Evolutionary conservation across 2,797 vertebrate genomes (phyloP).

Genomic region (Masticophis lateralis): DNA sequence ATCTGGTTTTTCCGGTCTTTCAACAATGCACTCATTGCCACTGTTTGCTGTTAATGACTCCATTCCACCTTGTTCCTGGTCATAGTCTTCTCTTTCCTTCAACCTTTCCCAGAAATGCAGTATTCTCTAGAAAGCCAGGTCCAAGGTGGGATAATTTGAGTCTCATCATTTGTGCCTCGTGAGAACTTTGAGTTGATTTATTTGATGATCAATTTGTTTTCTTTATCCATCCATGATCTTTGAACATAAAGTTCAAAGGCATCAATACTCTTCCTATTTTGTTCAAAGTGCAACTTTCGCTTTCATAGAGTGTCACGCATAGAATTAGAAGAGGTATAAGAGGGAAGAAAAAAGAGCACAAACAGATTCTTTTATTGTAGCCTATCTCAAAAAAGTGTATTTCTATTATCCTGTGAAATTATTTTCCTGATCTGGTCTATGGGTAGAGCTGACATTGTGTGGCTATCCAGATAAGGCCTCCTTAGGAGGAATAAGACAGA

Average conservation of each 20-base stretch:
- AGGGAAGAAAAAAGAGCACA: background rate
- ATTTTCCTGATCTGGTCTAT: background rate
- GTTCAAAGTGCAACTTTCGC: background rate
- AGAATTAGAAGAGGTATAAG: background rate
- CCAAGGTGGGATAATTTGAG: background rate
- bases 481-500: background rate
- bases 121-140: background rate
- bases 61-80: background rate
- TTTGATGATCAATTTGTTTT: background rate
- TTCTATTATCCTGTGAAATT: background rate
- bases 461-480: background rate
- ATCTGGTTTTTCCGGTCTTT: background rate
- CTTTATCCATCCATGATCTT: background rate
- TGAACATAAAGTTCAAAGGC: background rate
- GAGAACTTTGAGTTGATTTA: background rate
- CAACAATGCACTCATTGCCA: background rate
- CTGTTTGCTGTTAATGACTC: background rate
- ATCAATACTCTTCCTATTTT: background rate
- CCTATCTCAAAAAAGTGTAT: background rate
- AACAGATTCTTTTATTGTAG: background rate
- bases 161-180: background rate
- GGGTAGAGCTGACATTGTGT: background rate
- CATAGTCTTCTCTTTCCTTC: background rate
- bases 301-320: background rate
- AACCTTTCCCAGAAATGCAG: background rate